Evolutionary conservation across 2,797 vertebrate genomes (phyloP), one percentile per base, ranked within the genome.

Genomic region (Urosaurus nigricauda): DNA sequence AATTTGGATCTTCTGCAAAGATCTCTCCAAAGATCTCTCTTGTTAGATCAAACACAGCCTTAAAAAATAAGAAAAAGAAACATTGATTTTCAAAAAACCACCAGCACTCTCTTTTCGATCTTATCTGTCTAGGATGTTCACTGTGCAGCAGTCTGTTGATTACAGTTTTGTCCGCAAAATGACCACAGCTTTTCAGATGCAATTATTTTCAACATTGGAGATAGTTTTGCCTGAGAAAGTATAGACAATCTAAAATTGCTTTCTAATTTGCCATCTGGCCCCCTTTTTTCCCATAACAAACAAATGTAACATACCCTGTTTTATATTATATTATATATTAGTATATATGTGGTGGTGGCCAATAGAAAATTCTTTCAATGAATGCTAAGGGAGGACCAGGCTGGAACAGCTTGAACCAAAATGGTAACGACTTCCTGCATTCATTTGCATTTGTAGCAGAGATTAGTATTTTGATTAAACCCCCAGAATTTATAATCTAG

Each of bases 1-100:
- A 90, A 81, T 98, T 98, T 86, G 98, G 98, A 94, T 99, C 98
- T 94, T 99, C 98, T 51, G 98, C 97, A 81, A 98, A 99, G 89
- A 99, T 98, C 89, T 99, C 99, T 92, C 98, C 98, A 92, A 99
- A 98, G 89, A 99, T 98, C 95, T 99, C 98, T 97, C 97, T 98
- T 1, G 98, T 98, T 93, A 99, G 96, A 95, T 99, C 98, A 97
- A 98, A 99, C 58, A 99, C 98, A 90, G 97, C 97, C 99, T 99
- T 93, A 26, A 92, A 2, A 93, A 91, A 93, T 58, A 68, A 47
- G 17, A 88, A 95, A 35, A 87, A 91, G 14, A 29, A 71, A 24
- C 2, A 35, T 56, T 60, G 60, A 14, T 51, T 11, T 53, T 58
- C 29, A 43, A 32, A 63, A 40, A 87, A 37, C 47, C 90, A 92